phyloP scores from a whole-genome alignment of 2,113 vertebrate species.

The Theropithecus gelada region DNA sequence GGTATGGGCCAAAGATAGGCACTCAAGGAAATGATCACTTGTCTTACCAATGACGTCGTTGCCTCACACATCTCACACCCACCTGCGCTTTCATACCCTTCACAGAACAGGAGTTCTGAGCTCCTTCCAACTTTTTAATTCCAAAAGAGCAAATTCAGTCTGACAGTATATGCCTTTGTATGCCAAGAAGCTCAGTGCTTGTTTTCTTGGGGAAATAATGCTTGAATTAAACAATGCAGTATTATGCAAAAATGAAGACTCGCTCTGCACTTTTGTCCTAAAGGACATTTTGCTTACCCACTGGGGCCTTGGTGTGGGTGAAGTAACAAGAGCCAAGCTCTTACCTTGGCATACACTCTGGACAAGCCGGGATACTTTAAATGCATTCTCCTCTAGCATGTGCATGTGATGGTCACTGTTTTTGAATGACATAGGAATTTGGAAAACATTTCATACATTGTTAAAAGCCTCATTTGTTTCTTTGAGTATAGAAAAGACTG shows the following conservation, averaged over 20 bases:
- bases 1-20: not conserved
- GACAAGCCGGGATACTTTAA: not conserved
- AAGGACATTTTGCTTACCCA: not conserved
- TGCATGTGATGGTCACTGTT: not conserved
- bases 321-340: not conserved
- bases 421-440: not conserved
- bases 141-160: not conserved
- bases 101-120: not conserved
- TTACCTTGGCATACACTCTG: not conserved
- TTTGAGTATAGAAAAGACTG: not conserved
- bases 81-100: not conserved
- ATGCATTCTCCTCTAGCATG: not conserved
- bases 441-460: not conserved
- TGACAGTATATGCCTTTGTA: not conserved
- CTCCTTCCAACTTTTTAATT: not conserved
- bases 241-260: slow-evolving; percentile 42
- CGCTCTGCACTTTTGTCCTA: slow-evolving; percentile 23
- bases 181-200: not conserved
- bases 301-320: not conserved
- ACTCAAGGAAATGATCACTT: not conserved
- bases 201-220: not conserved
- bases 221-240: slow-evolving; percentile 11
- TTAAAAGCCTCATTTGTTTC: not conserved
- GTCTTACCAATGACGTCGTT: not conserved
- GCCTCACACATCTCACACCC: not conserved